A percentile compares a stretch with the other conserved stretches of the same genome.
Conservation (phyloP, 2,113 vertebrate genomes). For the Hucho hucho region DNA sequence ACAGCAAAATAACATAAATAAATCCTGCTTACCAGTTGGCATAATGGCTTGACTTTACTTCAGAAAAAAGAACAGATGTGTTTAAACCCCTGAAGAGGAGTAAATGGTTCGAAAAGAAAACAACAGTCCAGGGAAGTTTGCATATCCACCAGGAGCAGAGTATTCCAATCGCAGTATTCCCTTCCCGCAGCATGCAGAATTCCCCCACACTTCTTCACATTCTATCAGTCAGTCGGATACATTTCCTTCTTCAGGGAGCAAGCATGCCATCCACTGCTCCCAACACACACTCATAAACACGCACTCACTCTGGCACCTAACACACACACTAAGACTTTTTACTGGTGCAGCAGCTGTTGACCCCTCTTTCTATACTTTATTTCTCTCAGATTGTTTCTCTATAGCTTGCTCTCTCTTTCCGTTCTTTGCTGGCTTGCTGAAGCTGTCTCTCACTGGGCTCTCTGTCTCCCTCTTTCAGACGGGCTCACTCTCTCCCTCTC, state of each 20-base stretch:
- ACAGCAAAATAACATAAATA: neutral
- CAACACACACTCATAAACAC: conserved; percentile 20
- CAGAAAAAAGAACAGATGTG: conserved; percentile 16
- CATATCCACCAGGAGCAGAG: conserved; percentile 54
- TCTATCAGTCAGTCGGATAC: neutral
- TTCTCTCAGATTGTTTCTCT: neutral
- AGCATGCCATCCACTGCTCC: conserved; percentile 35
- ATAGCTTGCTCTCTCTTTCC: neutral
- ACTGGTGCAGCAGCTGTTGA: conserved; percentile 1
- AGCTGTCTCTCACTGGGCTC: neutral
- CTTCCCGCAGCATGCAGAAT: neutral
- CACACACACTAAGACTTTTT: neutral
- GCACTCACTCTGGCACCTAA: conserved; percentile 8
- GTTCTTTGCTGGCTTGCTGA: neutral
- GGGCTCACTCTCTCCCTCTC: conserved; percentile 16
- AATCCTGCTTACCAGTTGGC: conserved; percentile 65
- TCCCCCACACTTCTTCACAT: conserved; percentile 1
- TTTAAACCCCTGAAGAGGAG: neutral
- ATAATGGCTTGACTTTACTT: conserved; percentile 48
- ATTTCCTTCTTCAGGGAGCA: conserved; percentile 7
- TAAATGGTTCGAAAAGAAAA: neutral
- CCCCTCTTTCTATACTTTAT: neutral
- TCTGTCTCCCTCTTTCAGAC: neutral
- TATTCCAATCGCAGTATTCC: conserved; percentile 34
- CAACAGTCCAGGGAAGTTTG: conserved; percentile 33